Evolutionary conservation across 2,888 invertebrate genomes (phyloP), one percentile per base, ranked within the genome.

Genomic region (Callosobruchus maculatus): DNA sequence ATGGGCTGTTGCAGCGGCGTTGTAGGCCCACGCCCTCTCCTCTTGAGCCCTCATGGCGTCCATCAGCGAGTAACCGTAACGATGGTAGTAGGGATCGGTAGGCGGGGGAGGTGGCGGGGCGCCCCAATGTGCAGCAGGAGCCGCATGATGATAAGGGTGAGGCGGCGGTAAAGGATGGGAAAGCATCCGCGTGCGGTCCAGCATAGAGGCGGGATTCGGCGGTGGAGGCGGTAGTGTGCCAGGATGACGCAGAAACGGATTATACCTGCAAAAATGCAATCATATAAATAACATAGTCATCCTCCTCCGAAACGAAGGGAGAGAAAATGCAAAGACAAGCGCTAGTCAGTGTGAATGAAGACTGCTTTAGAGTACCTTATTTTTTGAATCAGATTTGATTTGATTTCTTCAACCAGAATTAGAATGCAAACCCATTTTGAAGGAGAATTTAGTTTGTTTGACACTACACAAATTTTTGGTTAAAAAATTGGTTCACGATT

Each of bases 51-150:
- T 90, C 84, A 93, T 91, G 21, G 93, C 93, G 20, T 94, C 94
- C 88, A 95, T 92, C 49, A 95, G 88, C 21, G 95, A 94, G 21
- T 95, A 94, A 85, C 94, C 94, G 85, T 94, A 94, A 73, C 94
- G 93, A 83, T 90, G 90, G 66, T 90, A 86, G 86, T 93, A 94
- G 31, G 90, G 90, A 0, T 90, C 89, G 22, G 87, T 87, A 2
- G 71, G 21, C 0, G 86, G 78, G 0, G 87, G 86, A 2, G 88
- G 84, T 13, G 49, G 26, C 7, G 87, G 87, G 74, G 76, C 77
- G 71, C 77, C 79, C 77, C 88, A 88, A 72, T 86, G 85, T 22
- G 85, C 82, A 1, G 87, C 83, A 3, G 86, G 84, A 21, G 86
- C 83, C 18, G 87, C 87, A 77, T 87, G 88, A 73, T 85, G 85